These are phyloP conservation scores for Ectobius pallidus DNA, from an alignment of 2,888 invertebrate genomes.

Conservation along the genomic window DNA sequence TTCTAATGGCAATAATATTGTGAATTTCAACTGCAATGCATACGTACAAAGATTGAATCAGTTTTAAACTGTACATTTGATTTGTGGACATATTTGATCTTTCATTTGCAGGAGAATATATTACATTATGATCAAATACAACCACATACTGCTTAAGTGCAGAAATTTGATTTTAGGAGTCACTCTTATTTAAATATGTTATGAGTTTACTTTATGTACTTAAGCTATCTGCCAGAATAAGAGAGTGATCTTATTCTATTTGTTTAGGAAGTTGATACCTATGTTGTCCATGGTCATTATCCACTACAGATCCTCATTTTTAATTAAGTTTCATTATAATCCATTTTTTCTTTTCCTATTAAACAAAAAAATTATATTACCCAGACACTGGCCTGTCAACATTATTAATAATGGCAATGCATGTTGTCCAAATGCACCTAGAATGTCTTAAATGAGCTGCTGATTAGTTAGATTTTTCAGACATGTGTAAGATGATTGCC, in stretches of 20 bases:
- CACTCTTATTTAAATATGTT: background rate
- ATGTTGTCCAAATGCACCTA: slow-evolving; percentile 1
- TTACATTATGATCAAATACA: slow-evolving; percentile 10
- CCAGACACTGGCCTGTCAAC: background rate
- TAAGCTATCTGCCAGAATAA: no score
- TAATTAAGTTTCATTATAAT: no score
- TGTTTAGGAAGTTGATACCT: no score
- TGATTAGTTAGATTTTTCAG: background rate
- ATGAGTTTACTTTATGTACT: no score
- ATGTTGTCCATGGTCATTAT: no score
- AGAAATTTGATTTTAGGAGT: background rate
- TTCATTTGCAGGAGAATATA: background rate
- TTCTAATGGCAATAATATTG: background rate
- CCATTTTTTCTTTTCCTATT: no score
- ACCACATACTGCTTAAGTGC: background rate
- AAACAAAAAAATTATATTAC: background rate
- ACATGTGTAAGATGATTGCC: slow-evolving; percentile 22
- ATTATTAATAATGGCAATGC: background rate
- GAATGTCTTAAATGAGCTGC: background rate
- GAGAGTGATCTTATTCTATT: no score
- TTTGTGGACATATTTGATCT: slow-evolving; percentile 21
- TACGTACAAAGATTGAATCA: slow-evolving; percentile 30
- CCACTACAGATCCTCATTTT: no score
- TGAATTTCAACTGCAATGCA: background rate
- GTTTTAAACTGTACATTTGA: slow-evolving; percentile 25